Percentiles rank a stretch among this genome's conserved stretches.
phyloP scores from a whole-genome alignment of 2,113 vertebrate species.

The Gnathonemus echidnorhynchus region DNA sequence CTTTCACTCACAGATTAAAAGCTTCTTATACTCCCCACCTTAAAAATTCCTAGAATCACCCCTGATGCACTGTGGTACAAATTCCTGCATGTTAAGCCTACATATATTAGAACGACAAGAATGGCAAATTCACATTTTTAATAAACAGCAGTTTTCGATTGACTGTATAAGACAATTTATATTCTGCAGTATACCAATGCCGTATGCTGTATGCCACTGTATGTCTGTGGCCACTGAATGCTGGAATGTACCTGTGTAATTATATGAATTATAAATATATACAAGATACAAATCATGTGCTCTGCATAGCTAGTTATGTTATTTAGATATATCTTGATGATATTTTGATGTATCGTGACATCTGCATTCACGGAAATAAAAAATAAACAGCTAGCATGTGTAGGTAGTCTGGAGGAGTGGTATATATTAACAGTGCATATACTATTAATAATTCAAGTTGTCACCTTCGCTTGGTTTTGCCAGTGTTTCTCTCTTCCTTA shows the following conservation, averaged over 20 bases:
- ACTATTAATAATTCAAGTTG: neutral
- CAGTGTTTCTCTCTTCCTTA: neutral
- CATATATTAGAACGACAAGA: neutral
- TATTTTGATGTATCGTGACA: neutral
- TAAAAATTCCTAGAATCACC: neutral
- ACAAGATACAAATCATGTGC: neutral
- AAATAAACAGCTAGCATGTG: neutral
- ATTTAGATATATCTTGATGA: neutral
- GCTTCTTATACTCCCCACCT: neutral
- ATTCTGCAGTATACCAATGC: neutral
- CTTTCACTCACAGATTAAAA: neutral
- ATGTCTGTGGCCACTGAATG: neutral
- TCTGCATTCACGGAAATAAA: neutral
- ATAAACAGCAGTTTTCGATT: neutral
- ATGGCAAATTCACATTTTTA: neutral
- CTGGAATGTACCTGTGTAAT: neutral
- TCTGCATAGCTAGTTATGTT: neutral
- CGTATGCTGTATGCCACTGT: too few relatives aligned
- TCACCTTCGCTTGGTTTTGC: neutral
- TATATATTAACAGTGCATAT: neutral
- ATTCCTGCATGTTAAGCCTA: neutral
- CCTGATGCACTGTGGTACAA: neutral
- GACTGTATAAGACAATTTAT: neutral
- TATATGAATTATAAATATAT: neutral
- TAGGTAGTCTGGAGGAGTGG: neutral